Conservation (phyloP, 2,797 vertebrate species). For the Platyrinchus mystaceus region DNA sequence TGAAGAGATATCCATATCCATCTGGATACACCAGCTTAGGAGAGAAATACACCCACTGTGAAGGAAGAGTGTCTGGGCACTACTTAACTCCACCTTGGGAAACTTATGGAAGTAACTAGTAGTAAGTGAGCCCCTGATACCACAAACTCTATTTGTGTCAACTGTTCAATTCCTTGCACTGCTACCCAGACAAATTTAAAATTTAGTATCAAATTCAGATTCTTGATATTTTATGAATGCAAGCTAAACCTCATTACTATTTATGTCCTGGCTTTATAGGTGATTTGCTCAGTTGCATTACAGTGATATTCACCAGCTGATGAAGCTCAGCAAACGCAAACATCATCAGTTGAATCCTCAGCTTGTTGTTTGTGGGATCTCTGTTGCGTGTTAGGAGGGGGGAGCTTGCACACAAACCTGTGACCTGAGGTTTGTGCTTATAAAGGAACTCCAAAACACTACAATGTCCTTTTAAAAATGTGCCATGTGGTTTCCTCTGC, state of each 20-base stretch:
- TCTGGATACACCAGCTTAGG: neutral
- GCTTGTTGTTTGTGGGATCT: slow-evolving; percentile 60
- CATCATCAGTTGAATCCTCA: slow-evolving; percentile 54
- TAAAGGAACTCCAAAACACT: neutral
- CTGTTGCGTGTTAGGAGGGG: neutral
- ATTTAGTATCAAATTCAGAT: slow-evolving; percentile 39
- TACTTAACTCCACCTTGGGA: neutral
- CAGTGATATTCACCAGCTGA: slow-evolving; percentile 60
- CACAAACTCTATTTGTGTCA: slow-evolving; percentile 22
- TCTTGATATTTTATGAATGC: slow-evolving; percentile 49
- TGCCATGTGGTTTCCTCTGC: neutral
- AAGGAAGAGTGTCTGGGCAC: neutral
- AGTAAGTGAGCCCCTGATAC: neutral
- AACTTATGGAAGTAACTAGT: neutral
- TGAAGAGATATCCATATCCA: neutral
- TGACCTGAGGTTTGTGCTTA: neutral
- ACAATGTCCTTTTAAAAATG: neutral
- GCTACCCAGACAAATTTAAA: neutral
- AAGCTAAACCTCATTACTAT: slow-evolving; percentile 52
- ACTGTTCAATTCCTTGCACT: slow-evolving; percentile 26
- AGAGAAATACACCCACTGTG: fast-evolving
- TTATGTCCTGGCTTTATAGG: slow-evolving; percentile 51
- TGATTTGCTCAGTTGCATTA: slow-evolving; percentile 54
- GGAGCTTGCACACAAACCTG: neutral
- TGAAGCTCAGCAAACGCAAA: slow-evolving; percentile 64